Conservation (phyloP, 2,113 vertebrate genomes). For the Neogale vison region DNA sequence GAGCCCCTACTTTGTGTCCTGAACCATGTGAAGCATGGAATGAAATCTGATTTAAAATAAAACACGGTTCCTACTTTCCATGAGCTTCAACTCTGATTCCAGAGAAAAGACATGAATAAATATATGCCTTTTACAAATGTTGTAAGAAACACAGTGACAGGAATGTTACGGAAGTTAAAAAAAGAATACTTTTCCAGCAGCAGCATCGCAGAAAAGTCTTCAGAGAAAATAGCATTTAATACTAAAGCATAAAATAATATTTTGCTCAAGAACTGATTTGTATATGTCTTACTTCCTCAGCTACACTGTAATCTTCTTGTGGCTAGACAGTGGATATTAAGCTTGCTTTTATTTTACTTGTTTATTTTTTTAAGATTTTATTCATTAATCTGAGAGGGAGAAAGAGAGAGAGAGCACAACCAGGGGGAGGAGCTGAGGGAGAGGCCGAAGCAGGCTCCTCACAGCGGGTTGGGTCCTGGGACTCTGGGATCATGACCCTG, state of each 20-base stretch:
- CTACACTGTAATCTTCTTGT: neutral
- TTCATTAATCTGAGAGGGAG: neutral
- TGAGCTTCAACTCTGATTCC: neutral
- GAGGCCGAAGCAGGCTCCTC: no score
- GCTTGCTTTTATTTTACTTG: neutral
- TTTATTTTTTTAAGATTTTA: neutral
- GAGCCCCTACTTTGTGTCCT: neutral
- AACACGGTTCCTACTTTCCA: neutral
- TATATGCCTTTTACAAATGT: neutral
- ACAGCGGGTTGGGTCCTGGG: no score
- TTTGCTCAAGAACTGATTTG: constrained; percentile 12
- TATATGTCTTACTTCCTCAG: neutral
- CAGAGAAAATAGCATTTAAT: neutral
- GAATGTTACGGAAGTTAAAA: neutral
- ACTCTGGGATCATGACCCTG: no score
- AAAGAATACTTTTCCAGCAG: neutral
- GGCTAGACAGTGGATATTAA: neutral
- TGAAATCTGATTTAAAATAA: neutral
- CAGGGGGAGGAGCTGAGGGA: no score
- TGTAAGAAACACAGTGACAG: neutral
- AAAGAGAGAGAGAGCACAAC: no score
- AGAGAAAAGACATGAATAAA: neutral
- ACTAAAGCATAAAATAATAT: constrained; percentile 15
- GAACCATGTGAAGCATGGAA: neutral
- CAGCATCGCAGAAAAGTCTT: neutral